A percentile compares a stretch with the other conserved stretches of the same genome.
Evolutionary conservation across 1,140 invertebrate genomes (phyloP).

Genomic region (Leptopilina clavipes): DNA sequence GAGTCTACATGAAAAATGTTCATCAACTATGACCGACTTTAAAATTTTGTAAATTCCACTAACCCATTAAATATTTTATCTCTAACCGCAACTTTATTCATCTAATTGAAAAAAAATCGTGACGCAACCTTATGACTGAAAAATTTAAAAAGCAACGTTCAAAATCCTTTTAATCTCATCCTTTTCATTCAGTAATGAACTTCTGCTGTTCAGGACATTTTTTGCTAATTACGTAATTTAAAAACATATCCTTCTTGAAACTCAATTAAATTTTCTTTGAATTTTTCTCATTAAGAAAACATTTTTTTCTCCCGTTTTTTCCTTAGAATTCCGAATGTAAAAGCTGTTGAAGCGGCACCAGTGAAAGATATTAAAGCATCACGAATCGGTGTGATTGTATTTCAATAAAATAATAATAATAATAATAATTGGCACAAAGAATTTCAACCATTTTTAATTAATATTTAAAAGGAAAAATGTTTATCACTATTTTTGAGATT

Average conservation of each 20-base stretch:
- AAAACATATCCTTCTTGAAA: neutral
- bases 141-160: neutral
- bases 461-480: too few species aligned
- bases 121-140: too few species aligned
- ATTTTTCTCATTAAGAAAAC: neutral
- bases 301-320: neutral
- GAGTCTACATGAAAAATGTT: too few species aligned
- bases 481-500: too few species aligned
- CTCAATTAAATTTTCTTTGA: constrained; percentile 17
- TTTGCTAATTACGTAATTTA: constrained; percentile 13
- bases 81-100: neutral
- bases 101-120: neutral
- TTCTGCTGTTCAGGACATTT: neutral
- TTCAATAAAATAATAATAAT: too few species aligned
- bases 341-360: neutral
- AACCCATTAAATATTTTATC: too few species aligned
- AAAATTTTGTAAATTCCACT: too few species aligned
- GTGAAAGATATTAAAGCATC: neutral
- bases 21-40: too few species aligned
- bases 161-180: neutral
- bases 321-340: neutral
- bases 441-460: too few species aligned
- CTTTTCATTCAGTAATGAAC: neutral
- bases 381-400: too few species aligned
- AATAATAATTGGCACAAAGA: too few species aligned